Conservation (phyloP, 2,888 invertebrate genomes). For the Sminthurides aquaticus region DNA sequence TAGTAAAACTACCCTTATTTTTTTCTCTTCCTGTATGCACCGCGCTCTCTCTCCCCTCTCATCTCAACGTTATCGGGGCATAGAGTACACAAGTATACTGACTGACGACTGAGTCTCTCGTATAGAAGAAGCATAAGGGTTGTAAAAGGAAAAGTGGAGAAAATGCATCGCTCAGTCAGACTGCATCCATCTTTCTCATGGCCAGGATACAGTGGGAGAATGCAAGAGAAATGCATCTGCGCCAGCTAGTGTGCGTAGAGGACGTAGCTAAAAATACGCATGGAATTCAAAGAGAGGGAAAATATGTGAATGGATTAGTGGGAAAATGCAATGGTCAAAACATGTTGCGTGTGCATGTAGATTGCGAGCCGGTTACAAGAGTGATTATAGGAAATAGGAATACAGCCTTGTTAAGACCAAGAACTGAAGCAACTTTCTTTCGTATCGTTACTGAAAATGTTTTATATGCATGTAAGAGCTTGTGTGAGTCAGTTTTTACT, state of each 20-base stretch:
- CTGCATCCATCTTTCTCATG: no score
- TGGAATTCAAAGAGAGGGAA: not conserved
- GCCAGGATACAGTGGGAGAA: no score
- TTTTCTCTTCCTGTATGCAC: no score
- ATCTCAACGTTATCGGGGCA: no score
- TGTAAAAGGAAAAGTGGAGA: not conserved
- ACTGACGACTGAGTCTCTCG: no score
- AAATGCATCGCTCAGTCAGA: not conserved
- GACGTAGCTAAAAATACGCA: not conserved
- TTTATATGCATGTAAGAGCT: no score
- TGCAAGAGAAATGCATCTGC: conserved; percentile 8
- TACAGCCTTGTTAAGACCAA: no score
- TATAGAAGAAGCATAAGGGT: not conserved
- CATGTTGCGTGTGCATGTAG: not conserved
- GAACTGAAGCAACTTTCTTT: no score
- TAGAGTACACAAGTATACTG: no score
- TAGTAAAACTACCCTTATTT: not conserved
- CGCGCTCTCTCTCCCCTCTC: no score
- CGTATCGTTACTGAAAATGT: no score
- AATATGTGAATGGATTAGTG: not conserved
- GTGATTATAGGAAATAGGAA: not conserved
- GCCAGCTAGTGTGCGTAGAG: not conserved
- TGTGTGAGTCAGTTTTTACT: no score
- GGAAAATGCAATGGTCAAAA: not conserved
- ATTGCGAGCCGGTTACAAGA: not conserved